Conservation (phyloP, 2,113 vertebrate species). For the Spilogale gracilis region DNA sequence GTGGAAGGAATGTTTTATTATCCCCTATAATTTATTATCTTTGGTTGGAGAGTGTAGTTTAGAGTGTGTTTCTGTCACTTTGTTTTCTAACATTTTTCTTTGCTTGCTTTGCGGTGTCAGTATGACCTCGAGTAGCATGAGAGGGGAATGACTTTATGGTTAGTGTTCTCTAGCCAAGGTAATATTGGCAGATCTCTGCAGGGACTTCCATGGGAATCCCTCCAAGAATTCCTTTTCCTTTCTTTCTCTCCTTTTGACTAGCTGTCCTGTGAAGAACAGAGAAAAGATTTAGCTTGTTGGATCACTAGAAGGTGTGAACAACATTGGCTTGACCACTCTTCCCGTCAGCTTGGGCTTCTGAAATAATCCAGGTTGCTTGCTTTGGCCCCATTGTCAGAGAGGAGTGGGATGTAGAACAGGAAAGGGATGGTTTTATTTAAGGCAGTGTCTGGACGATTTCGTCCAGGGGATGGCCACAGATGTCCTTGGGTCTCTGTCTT, state of each 20-base stretch:
- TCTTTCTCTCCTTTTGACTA: neutral
- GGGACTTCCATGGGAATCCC: neutral
- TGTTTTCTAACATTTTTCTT: neutral
- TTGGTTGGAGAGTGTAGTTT: neutral
- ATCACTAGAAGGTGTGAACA: neutral
- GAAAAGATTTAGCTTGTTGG: neutral
- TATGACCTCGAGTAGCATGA: neutral
- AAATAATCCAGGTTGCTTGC: neutral
- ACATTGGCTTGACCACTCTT: neutral
- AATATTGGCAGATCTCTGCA: neutral
- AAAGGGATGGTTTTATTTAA: neutral
- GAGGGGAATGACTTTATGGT: neutral
- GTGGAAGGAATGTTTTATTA: neutral
- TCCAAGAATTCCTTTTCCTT: neutral
- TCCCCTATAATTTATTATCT: neutral
- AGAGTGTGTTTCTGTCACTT: neutral
- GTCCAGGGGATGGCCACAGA: neutral
- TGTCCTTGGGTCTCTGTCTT: neutral
- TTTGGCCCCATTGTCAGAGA: neutral
- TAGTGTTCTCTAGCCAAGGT: neutral
- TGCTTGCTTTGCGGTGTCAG: neutral
- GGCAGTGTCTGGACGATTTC: rapidly evolving
- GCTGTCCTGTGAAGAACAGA: neutral
- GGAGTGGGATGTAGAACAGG: neutral
- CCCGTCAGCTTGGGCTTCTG: neutral